A percentile compares a stretch with the other conserved stretches of the same genome.
Evolutionary conservation across 2,113 vertebrate species (phyloP).

Genomic region (Strix aluco): DNA sequence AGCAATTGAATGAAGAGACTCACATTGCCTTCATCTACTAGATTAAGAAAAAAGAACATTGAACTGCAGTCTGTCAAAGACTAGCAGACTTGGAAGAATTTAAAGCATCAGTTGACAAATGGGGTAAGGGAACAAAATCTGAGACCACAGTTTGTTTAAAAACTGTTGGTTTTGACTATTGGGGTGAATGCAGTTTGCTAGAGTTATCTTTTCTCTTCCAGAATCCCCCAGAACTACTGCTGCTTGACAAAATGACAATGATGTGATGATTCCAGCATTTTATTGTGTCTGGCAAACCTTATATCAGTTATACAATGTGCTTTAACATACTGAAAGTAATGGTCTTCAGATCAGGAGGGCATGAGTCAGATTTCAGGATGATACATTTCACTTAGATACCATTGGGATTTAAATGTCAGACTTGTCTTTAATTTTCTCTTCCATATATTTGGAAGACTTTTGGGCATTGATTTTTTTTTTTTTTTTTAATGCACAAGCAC

Average conservation of each 20-base stretch:
- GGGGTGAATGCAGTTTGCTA: not conserved
- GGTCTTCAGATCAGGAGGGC: conserved; percentile 35
- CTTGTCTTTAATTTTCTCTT: conserved; percentile 49
- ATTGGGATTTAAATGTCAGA: conserved; percentile 58
- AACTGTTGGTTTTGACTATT: not conserved
- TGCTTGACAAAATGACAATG: not conserved
- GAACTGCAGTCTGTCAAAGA: not conserved
- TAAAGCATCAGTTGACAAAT: not conserved
- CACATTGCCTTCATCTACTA: not conserved
- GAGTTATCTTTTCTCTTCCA: not conserved
- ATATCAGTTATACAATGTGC: not conserved
- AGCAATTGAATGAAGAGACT: not conserved
- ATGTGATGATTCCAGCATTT: not conserved
- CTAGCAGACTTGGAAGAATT: not conserved
- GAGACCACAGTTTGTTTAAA: not conserved
- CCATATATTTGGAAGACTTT: conserved; percentile 34
- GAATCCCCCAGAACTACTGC: not conserved
- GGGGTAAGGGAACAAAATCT: not conserved
- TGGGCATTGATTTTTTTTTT: not conserved
- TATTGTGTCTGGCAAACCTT: not conserved
- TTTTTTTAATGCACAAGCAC: not conserved
- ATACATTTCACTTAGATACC: conserved; percentile 18
- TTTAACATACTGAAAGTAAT: conserved; percentile 33
- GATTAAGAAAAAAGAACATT: not conserved
- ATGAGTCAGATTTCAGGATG: conserved; percentile 35